Conservation (phyloP, 2,888 invertebrate species). For the Aphidius colemani region DNA sequence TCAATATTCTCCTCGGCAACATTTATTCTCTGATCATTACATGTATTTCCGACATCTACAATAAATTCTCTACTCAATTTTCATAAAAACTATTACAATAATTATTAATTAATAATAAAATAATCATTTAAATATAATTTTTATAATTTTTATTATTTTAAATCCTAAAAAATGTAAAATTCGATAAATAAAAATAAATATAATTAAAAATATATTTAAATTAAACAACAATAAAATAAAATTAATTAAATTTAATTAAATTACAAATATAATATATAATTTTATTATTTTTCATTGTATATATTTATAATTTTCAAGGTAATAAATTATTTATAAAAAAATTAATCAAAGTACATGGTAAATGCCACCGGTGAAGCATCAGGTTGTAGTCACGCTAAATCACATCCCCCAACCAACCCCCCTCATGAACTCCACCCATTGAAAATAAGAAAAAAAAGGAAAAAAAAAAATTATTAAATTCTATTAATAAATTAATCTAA, state of each 20-base stretch:
- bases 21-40: no score
- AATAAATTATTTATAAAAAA: no score
- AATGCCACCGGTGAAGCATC: constrained; percentile 42
- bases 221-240: background rate
- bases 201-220: no score
- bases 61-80: no score
- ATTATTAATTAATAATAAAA: no score
- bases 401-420: constrained; percentile 9
- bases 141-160: no score
- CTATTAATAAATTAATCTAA: background rate
- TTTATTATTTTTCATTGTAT: background rate
- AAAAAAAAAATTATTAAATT: background rate
- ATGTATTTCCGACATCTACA: no score
- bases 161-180: no score
- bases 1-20: no score
- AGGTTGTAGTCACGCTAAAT: constrained; percentile 43
- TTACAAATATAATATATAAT: constrained; percentile 4
- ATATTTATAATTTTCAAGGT: background rate
- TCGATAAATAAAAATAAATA: no score
- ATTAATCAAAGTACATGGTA: background rate
- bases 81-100: no score
- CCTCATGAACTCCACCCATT: background rate
- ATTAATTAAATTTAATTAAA: background rate
- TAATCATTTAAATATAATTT: no score
- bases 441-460: background rate